Evolutionary conservation across 2,888 invertebrate species (phyloP), one percentile per base, ranked within the genome.

Genomic region (Sarcophaga subvicina): DNA sequence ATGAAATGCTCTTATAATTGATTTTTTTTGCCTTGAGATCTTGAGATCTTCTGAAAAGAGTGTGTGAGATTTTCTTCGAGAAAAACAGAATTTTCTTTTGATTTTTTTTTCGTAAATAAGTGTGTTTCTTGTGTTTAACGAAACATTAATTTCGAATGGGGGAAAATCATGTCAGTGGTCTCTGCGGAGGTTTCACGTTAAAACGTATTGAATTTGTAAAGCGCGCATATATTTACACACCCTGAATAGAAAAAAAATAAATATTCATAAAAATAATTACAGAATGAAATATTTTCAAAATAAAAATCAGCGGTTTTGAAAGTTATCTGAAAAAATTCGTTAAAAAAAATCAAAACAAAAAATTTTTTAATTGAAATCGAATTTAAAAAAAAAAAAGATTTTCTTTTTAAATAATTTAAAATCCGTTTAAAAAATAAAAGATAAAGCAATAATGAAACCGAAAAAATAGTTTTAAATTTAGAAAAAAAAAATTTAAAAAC

Each of bases 131-230:
- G 37, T 76, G 45, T 12, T 37, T 73, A 79, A 62, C 60, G 76
- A 80, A 80, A 80, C 80, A 85, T 80, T 80, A 69, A 78, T 76
- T 85, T 85, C 62, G 77, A 85, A 81, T 81, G 67, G 81, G 72
- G 67, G 17, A 81, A 77, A 90, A 89, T 89, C 89, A 86, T 86
- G 90, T 93, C 92, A 93, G 93, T 93, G 93, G 92, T 93, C 93
- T 93, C 93, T 92, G 92, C 93, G 93, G 93, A 93, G 93, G 93
- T 93, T 93, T 93, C 92, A 93, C 92, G 91, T 92, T 91, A 90
- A 91, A 92, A 92, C 92, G 92, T 92, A 90, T 90, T 88, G 81
- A 88, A 89, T 89, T 88, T 76, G 87, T 85, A 88, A 89, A 88
- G 88, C 88, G 89, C 87, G 88, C 87, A 86, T 70, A 54, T 54